Evolutionary conservation across 2,113 vertebrate species (phyloP).

Genomic region (Chloropsis hardwickii): DNA sequence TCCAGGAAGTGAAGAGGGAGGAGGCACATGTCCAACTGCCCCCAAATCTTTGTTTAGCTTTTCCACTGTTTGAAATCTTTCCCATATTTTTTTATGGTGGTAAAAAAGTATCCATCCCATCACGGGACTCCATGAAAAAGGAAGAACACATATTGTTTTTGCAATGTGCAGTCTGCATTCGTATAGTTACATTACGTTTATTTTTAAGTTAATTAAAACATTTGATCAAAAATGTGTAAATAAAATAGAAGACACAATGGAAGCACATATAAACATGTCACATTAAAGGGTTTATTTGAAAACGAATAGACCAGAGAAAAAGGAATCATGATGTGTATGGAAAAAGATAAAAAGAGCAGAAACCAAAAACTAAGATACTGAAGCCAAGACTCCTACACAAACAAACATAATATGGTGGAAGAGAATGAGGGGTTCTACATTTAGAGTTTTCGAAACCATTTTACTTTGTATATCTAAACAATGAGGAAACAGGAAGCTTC

Average conservation of each 20-base stretch:
- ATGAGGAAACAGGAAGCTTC: not conserved
- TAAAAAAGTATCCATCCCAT: not conserved
- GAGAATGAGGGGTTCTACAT: not conserved
- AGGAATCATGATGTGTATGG: not conserved
- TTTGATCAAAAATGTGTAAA: constrained; percentile 9
- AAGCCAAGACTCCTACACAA: constrained; percentile 15
- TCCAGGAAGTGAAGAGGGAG: not conserved
- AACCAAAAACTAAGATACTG: not conserved
- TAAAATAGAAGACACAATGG: constrained; percentile 35
- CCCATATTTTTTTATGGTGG: not conserved
- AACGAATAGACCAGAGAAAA: not conserved
- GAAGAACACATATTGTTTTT: not conserved
- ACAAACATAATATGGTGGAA: not conserved
- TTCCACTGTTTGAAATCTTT: not conserved
- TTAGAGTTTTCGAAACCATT: not conserved
- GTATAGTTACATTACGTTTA: not conserved
- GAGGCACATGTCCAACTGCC: not conserved
- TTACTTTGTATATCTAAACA: not conserved
- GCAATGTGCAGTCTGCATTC: not conserved
- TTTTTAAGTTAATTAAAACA: constrained; percentile 9
- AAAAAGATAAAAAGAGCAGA: constrained; percentile 20
- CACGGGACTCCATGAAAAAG: not conserved
- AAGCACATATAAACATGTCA: constrained; percentile 28
- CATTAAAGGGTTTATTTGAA: constrained; percentile 14
- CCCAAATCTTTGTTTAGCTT: constrained; percentile 20